Evolutionary conservation across 2,797 vertebrate genomes (phyloP).

Genomic region (Darevskia mixta): DNA sequence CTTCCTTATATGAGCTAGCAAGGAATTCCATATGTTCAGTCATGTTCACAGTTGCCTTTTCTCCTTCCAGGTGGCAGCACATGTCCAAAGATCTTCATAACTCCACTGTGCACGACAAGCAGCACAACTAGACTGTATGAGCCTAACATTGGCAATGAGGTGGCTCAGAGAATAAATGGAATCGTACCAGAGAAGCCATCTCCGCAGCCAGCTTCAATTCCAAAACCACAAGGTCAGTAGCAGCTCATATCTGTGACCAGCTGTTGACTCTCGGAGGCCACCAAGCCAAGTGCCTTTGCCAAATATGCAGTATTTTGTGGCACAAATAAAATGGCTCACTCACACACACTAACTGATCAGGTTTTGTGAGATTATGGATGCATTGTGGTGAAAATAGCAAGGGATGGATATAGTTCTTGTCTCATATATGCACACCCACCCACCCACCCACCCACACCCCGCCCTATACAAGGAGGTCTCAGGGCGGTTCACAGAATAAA

Average conservation of each 20-base stretch:
- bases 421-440: too few species aligned
- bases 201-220: slow-evolving; percentile 69
- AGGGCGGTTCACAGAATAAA: too few species aligned
- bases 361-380: neutral
- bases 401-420: neutral
- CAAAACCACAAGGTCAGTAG: slow-evolving; percentile 82
- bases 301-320: neutral
- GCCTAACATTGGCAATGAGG: slow-evolving; percentile 67
- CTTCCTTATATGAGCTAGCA: neutral
- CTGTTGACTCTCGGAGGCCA: neutral
- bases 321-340: neutral
- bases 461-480: too few species aligned
- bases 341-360: neutral
- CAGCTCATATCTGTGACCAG: neutral
- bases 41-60: neutral
- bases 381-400: neutral
- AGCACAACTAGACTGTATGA: slow-evolving; percentile 62
- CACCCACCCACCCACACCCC: too few species aligned
- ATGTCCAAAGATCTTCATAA: slow-evolving; percentile 72
- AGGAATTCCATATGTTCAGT: neutral
- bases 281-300: neutral
- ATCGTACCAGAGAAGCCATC: slow-evolving; percentile 72
- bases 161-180: slow-evolving; percentile 84
- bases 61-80: slow-evolving; percentile 72
- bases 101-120: slow-evolving; percentile 51